phyloP scores from a whole-genome alignment of 2,797 vertebrate species.

The Cacajao melanocephalus region DNA sequence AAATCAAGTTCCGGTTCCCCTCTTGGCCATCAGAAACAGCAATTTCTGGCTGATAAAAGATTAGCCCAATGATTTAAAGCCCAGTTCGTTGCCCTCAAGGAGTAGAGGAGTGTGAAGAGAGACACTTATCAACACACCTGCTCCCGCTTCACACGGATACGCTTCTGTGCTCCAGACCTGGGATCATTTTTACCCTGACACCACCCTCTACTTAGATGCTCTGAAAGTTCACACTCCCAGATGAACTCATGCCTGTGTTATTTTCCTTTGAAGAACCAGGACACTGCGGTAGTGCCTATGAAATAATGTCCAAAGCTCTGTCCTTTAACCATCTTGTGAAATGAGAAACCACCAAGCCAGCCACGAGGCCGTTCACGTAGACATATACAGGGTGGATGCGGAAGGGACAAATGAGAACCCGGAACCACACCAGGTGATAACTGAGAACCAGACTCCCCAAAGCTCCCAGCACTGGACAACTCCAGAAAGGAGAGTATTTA shows the following conservation, averaged over 20 bases:
- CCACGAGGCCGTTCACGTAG: rapidly evolving
- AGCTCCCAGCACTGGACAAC: constrained; percentile 1
- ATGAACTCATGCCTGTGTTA: neutral
- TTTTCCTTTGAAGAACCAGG: neutral
- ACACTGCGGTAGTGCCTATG: neutral
- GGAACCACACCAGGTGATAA: neutral
- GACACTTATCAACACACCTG: neutral
- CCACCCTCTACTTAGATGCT: neutral
- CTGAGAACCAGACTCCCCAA: neutral
- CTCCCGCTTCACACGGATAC: neutral
- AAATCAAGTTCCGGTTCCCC: neutral
- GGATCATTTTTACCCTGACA: neutral
- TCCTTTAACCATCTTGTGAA: neutral
- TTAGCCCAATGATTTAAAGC: neutral
- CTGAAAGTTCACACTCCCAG: neutral
- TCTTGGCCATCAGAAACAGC: neutral
- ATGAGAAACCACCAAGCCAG: neutral
- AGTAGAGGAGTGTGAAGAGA: neutral
- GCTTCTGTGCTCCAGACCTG: neutral
- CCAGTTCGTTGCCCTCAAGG: neutral
- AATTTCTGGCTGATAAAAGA: neutral
- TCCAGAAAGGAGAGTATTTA: neutral
- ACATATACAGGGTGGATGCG: rapidly evolving
- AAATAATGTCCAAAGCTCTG: neutral
- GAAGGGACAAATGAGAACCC: neutral